Percentiles rank a stretch among this genome's conserved stretches.
Evolutionary conservation across 2,113 vertebrate genomes (phyloP).

Genomic region (Burhinus oedicnemus): DNA sequence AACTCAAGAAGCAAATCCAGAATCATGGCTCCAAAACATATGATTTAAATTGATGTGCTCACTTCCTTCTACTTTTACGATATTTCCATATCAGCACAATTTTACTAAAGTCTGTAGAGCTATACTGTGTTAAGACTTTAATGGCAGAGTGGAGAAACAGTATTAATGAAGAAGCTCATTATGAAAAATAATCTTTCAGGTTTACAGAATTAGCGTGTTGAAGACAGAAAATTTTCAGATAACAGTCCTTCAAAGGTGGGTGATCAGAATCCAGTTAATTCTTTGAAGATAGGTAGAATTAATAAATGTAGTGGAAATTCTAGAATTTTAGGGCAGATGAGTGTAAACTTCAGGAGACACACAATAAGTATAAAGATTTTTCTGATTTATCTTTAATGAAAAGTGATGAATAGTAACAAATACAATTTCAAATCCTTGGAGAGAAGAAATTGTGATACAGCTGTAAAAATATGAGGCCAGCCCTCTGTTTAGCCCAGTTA

Average conservation of each 20-base stretch:
- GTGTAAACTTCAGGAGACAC: background rate
- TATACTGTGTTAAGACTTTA: background rate
- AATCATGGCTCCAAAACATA: background rate
- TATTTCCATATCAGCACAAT: accelerated
- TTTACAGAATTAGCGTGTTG: background rate
- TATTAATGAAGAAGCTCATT: background rate
- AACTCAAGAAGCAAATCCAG: background rate
- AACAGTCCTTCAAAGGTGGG: background rate
- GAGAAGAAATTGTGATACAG: background rate
- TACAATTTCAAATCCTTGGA: background rate
- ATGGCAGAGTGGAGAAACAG: background rate
- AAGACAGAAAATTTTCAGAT: background rate
- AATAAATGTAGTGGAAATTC: background rate
- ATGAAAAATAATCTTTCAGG: background rate
- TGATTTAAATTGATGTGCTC: background rate
- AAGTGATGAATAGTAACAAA: background rate
- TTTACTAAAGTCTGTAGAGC: background rate
- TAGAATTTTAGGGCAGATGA: background rate
- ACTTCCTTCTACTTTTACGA: background rate
- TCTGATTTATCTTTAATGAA: background rate
- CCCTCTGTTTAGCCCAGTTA: background rate
- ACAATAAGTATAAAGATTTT: background rate
- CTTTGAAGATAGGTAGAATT: background rate
- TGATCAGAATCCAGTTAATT: background rate
- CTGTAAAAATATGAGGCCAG: background rate